Evolutionary conservation across 2,888 invertebrate species (phyloP), one percentile per base, ranked within the genome.

Genomic region (Archaeoteleia sp.): DNA sequence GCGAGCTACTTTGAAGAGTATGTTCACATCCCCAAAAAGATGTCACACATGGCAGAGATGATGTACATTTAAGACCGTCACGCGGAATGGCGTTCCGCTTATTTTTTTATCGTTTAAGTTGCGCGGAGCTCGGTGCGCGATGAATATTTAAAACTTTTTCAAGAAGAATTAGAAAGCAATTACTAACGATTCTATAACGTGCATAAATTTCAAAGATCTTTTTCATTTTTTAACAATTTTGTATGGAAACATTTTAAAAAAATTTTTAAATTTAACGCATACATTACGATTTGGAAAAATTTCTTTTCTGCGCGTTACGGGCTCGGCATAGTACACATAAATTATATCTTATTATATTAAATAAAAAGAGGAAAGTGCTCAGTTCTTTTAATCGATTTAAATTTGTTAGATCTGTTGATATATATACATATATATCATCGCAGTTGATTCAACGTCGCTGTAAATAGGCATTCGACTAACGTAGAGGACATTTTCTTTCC

Each of bases 41-140:
- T 97, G 97, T 96, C 96, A 40, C 91, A 93, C 58, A 97, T 97
- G 97, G 97, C 97, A 62, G 96, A 97, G 88, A 96, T 96, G 96
- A 97, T 97, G 97, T 97, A 97, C 85, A 96, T 95, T 87, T 95
- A 89, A 90, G 51, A n/a, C 9, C 49, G 15, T 29, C 37, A 10
- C 15, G 10, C 20, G 12, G 5, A 51, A 10, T 23, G 35, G 34
- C 15, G 35, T 42, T 48, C 43, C 20, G 8, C 43, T 43, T 60
- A 66, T 61, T 67, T 57, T 55, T 61, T 61, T 61, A 61, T 25
- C 23, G 13, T 48, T 29, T 54, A 54, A 66, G 66, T 66, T 66
- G 13, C 35, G 30, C 13, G 25, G 7, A 34, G 20, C 32, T 30
- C 14, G 13, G 37, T 14, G 51, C 60, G 43, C 32, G 13, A 43